Evolutionary conservation across 2,113 vertebrate species (phyloP).

Genomic region (Prunella fulvescens): DNA sequence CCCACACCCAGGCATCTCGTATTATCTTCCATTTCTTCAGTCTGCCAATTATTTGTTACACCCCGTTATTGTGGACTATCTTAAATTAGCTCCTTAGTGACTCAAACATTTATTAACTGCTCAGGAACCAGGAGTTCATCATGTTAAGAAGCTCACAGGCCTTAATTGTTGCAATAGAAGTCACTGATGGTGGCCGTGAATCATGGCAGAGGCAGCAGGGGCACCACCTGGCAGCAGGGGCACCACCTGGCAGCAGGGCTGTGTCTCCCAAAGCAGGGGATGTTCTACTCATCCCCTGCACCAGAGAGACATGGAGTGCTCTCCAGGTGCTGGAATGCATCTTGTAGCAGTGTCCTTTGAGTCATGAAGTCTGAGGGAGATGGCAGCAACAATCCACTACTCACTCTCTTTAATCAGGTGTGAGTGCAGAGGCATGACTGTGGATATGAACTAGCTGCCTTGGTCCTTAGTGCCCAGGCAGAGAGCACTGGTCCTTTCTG

Average conservation of each 20-base stretch:
- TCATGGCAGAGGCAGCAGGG: not conserved
- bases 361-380: not conserved
- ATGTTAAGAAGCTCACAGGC: not conserved
- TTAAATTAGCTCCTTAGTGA: not conserved
- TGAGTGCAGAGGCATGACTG: not conserved
- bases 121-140: not conserved
- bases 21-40: slow-evolving; percentile 25
- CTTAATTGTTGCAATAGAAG: not conserved
- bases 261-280: not conserved
- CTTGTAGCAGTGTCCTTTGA: not conserved
- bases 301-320: not conserved
- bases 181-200: not conserved
- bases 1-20: not conserved
- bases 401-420: not conserved
- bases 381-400: not conserved
- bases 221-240: rapidly evolving
- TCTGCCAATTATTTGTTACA: not conserved
- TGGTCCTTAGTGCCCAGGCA: not conserved
- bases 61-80: not conserved
- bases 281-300: rapidly evolving
- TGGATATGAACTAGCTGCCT: not conserved
- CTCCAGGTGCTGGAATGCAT: not conserved
- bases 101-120: not conserved
- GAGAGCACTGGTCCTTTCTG: not conserved
- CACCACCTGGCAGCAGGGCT: rapidly evolving